A percentile compares a stretch with the other conserved stretches of the same genome.
phyloP scores from a whole-genome alignment of 2,888 invertebrate species.

The Drosophila atripex region DNA sequence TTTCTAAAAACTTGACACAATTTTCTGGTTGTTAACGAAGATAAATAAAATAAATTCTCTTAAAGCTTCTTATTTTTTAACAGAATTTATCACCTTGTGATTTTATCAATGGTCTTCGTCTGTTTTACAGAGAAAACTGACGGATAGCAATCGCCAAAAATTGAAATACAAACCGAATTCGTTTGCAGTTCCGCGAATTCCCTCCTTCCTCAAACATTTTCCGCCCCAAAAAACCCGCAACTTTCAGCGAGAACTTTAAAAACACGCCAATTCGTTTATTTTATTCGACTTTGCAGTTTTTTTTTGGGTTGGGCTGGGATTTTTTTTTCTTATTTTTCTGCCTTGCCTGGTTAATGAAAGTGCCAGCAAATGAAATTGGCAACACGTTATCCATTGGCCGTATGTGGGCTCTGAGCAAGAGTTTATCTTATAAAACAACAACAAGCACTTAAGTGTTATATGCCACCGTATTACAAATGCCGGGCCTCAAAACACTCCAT shows the following conservation, averaged over 20 bases:
- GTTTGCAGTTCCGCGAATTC: slow-evolving; percentile 33
- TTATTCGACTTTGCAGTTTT: slow-evolving; percentile 27
- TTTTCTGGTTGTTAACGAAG: background rate
- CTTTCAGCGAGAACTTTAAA: slow-evolving; percentile 35
- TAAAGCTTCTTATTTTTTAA: too few relatives aligned
- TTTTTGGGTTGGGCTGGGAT: background rate
- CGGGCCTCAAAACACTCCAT: slow-evolving; percentile 26
- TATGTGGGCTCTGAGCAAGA: slow-evolving; percentile 63
- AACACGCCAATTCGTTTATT: slow-evolving; percentile 44
- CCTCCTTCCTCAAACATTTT: slow-evolving; percentile 23
- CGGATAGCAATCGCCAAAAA: slow-evolving; percentile 32
- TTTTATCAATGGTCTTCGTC: slow-evolving; percentile 2
- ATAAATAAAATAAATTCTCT: slow-evolving; percentile 1
- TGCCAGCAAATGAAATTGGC: slow-evolving; percentile 77
- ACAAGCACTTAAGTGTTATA: slow-evolving; percentile 79
- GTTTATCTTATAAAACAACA: slow-evolving; percentile 79
- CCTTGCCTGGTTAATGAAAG: slow-evolving; percentile 64
- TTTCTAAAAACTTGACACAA: background rate
- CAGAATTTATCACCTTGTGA: background rate
- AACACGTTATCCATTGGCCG: slow-evolving; percentile 58
- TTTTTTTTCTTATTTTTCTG: background rate
- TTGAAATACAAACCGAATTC: slow-evolving; percentile 35
- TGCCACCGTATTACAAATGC: slow-evolving; percentile 76
- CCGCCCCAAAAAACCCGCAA: slow-evolving; percentile 32
- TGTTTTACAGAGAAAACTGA: slow-evolving; percentile 23